Percentiles rank a stretch among this genome's conserved stretches.
Conservation (phyloP, 2,888 invertebrate genomes). For the Andrena minutula region DNA sequence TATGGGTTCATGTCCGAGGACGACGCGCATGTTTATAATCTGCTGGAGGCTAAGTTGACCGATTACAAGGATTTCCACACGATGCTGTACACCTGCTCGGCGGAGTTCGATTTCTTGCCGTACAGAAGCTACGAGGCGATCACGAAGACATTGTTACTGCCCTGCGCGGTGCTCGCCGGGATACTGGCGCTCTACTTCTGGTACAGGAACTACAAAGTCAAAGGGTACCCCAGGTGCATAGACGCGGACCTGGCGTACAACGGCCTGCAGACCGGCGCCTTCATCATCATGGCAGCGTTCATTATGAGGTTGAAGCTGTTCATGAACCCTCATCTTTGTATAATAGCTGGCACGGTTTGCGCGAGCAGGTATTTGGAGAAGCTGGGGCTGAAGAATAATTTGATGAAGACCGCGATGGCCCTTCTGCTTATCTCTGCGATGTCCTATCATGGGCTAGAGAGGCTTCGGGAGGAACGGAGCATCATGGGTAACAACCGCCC, state of each 20-base stretch:
- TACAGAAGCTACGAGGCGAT: conserved; percentile 86
- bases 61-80: conserved; percentile 91
- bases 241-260: conserved; percentile 89
- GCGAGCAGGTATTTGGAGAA: conserved; percentile 87
- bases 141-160: conserved; percentile 87
- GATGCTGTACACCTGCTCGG: conserved; percentile 91
- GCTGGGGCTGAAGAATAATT: conserved; percentile 81
- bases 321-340: conserved; percentile 92
- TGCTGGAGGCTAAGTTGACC: conserved; percentile 90
- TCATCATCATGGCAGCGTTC: conserved; percentile 90
- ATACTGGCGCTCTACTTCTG: conserved; percentile 84
- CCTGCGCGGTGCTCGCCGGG: conserved; percentile 86
- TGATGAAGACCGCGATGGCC: conserved; percentile 84
- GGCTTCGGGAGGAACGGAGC: conserved; percentile 86
- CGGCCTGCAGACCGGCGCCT: conserved; percentile 90
- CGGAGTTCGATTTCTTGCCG: conserved; percentile 91
- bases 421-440: conserved; percentile 86
- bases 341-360: conserved; percentile 89
- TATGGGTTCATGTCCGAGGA: conserved; percentile 81
- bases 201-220: conserved; percentile 78
- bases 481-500: conserved; percentile 82
- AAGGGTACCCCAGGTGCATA: conserved; percentile 83
- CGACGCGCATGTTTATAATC: conserved; percentile 90
- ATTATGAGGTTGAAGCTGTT: conserved; percentile 93
- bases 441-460: conserved; percentile 86